Percentiles rank a stretch among this genome's conserved stretches.
Evolutionary conservation across 2,113 vertebrate genomes (phyloP).

Genomic region (Dolichotis patagonum): DNA sequence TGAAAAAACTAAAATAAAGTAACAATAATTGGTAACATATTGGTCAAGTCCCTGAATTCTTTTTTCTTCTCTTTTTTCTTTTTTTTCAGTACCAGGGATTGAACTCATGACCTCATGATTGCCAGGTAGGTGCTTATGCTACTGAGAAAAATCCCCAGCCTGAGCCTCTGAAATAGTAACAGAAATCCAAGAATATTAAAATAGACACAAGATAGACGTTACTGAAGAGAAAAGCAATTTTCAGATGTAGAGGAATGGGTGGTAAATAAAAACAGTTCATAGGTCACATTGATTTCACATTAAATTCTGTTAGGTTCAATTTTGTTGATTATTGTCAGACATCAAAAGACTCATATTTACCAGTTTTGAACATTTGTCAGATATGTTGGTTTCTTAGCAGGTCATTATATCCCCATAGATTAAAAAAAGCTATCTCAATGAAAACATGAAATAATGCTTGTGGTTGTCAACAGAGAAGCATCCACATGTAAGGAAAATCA

Average conservation of each 20-base stretch:
- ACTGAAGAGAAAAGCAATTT: background rate
- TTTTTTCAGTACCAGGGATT: no score
- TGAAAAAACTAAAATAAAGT: slow-evolving; percentile 24
- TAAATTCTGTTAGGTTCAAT: background rate
- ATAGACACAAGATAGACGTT: background rate
- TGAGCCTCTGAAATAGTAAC: background rate
- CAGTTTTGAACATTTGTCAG: slow-evolving; percentile 31
- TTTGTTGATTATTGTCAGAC: background rate
- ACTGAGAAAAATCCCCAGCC: no score
- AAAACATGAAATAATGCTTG: background rate
- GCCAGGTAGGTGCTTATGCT: no score
- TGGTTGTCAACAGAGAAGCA: background rate
- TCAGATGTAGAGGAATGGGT: background rate
- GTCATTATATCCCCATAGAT: background rate
- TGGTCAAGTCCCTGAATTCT: background rate
- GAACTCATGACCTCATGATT: no score
- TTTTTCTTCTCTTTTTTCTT: no score
- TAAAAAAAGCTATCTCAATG: background rate
- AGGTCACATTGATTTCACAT: background rate
- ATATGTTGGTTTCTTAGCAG: background rate
- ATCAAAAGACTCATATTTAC: slow-evolving; percentile 23
- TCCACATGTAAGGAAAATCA: background rate
- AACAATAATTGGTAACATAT: background rate
- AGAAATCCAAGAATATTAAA: background rate
- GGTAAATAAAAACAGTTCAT: background rate